Conservation (phyloP, 1,140 invertebrate genomes). For the Bombus breviceps region DNA sequence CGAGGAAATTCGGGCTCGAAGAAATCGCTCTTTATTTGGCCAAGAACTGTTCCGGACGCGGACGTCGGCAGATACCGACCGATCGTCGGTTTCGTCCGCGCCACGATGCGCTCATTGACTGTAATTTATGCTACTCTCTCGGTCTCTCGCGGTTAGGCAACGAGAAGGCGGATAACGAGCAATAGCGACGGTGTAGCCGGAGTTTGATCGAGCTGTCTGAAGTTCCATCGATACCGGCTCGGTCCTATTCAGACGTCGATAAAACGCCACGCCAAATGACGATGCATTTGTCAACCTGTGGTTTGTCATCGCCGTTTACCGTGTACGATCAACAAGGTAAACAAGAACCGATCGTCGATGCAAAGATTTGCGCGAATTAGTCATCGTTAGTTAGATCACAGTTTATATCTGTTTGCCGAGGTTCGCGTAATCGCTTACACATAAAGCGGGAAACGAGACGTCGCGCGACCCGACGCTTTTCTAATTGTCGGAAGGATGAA, state of each 20-base stretch:
- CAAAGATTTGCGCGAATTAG: neutral
- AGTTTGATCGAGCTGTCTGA: neutral
- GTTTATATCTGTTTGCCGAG: neutral
- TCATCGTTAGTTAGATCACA: constrained; percentile 15
- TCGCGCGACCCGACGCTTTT: neutral
- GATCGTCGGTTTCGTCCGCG: too few relatives aligned
- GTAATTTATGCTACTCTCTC: too few relatives aligned
- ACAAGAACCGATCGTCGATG: neutral
- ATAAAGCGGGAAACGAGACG: neutral
- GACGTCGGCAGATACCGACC: too few relatives aligned
- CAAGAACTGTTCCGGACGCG: neutral
- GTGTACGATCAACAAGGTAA: neutral
- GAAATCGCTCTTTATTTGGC: constrained; percentile 60
- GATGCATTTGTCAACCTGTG: neutral
- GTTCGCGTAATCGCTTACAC: neutral
- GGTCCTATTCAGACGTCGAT: neutral
- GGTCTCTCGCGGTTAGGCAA: too few relatives aligned
- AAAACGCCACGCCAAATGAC: too few relatives aligned
- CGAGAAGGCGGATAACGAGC: neutral
- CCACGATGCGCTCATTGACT: too few relatives aligned
- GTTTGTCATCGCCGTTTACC: neutral
- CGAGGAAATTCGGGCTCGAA: constrained; percentile 44
- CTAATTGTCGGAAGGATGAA: neutral
- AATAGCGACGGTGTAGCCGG: too few relatives aligned
- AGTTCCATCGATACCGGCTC: neutral